These are phyloP conservation scores for Gibbula magus DNA, from an alignment of 2,888 invertebrate genomes.

Conservation along the genomic window DNA sequence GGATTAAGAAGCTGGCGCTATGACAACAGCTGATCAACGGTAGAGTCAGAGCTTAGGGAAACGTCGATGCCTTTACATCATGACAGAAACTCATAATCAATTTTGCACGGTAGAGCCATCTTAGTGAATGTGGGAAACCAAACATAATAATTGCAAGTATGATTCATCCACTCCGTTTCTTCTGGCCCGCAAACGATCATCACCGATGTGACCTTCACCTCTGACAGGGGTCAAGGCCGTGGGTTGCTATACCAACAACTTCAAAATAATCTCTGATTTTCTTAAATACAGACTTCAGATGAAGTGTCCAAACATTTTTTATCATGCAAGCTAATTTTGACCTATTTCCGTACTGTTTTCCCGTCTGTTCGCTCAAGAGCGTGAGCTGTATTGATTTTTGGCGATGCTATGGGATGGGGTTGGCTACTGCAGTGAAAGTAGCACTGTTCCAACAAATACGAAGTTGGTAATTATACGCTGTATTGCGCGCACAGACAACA, in stretches of 20 bases:
- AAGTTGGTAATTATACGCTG: constrained; percentile 1
- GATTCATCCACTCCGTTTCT: constrained; percentile 17
- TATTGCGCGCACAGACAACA: not conserved
- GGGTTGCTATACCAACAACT: constrained; percentile 6
- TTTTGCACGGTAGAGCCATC: constrained; percentile 11
- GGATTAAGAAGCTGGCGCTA: not conserved
- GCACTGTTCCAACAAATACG: not conserved
- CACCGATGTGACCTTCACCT: constrained; percentile 3
- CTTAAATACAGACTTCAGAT: not conserved
- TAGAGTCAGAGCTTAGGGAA: not conserved
- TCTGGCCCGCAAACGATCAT: not conserved
- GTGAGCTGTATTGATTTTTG: constrained; percentile 6
- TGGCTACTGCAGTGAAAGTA: not conserved
- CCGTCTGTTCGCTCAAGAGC: not conserved
- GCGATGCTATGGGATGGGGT: not conserved
- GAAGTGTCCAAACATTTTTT: not conserved
- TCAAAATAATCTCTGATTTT: constrained; percentile 9
- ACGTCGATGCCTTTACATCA: constrained; percentile 11
- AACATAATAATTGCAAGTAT: constrained; percentile 21
- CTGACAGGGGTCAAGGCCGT: not conserved
- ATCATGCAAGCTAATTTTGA: not conserved
- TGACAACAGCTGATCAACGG: constrained; percentile 7
- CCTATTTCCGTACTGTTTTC: constrained; percentile 14
- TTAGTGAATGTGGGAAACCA: constrained; percentile 1
- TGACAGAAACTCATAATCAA: constrained; percentile 12